Percentiles rank a stretch among this genome's conserved stretches.
These are phyloP conservation scores for Podotricha telesiphe DNA, from an alignment of 2,888 invertebrate genomes.

Conservation along the genomic window DNA sequence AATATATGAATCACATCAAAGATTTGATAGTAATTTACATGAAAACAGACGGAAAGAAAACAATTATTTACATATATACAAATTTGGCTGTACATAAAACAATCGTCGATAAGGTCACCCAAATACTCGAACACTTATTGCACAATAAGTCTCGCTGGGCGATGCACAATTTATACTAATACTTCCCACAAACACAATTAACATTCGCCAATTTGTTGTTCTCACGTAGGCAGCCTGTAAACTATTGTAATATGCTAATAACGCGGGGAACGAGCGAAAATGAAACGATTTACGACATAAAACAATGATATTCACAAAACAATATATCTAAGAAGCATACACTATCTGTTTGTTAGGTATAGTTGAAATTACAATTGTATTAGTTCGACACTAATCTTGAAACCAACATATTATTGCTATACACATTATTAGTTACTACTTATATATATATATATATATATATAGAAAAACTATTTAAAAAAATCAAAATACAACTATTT, in stretches of 20 bases:
- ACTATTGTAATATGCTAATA: slow-evolving; percentile 44
- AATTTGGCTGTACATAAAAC: not conserved
- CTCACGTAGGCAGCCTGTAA: slow-evolving; percentile 41
- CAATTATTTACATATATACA: too few species aligned
- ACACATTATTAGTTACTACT: too few species aligned
- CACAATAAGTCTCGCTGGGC: not conserved
- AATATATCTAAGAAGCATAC: slow-evolving; percentile 18
- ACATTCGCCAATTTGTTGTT: slow-evolving; percentile 29
- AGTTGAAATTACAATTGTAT: too few species aligned
- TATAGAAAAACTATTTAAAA: too few species aligned
- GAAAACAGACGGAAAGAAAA: too few species aligned
- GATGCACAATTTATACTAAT: slow-evolving; percentile 16
- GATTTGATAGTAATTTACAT: too few species aligned
- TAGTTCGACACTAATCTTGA: too few species aligned
- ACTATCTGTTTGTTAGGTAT: not conserved
- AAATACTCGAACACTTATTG: slow-evolving; percentile 12
- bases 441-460: too few species aligned
- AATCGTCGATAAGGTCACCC: slow-evolving; percentile 24
- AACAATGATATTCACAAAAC: slow-evolving; percentile 21
- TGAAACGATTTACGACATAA: slow-evolving; percentile 38
- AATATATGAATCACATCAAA: too few species aligned
- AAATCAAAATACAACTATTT: too few species aligned
- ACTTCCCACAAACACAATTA: slow-evolving; percentile 37
- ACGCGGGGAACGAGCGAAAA: slow-evolving; percentile 35
- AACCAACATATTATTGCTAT: too few species aligned